phyloP scores from a whole-genome alignment of 2,888 invertebrate genomes.

The Drosophila macrothrix region DNA sequence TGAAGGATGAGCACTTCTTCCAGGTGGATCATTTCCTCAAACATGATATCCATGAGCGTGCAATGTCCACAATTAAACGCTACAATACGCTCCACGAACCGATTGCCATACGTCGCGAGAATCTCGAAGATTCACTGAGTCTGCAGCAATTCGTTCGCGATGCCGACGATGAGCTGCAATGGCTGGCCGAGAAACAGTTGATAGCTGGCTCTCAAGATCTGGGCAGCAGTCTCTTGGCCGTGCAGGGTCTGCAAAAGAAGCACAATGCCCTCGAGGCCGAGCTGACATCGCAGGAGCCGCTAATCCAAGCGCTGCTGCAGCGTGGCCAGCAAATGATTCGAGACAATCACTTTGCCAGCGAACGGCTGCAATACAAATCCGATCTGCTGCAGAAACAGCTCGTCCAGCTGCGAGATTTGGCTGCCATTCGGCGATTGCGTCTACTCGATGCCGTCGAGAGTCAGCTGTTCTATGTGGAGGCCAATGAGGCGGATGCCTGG shows the following conservation, averaged over 20 bases:
- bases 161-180: conserved; percentile 96
- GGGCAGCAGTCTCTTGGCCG: conserved; percentile 89
- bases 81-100: conserved; percentile 95
- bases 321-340: conserved; percentile 92
- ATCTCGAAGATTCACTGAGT: conserved; percentile 94
- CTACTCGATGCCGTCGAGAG: conserved; percentile 93
- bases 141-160: conserved; percentile 96
- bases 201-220: conserved; percentile 90
- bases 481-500: conserved; percentile 96
- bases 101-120: conserved; percentile 95
- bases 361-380: conserved; percentile 85
- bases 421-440: conserved; percentile 89
- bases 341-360: conserved; percentile 93
- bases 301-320: conserved; percentile 90
- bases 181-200: conserved; percentile 93
- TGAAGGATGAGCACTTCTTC: conserved; percentile 92
- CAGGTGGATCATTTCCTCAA: conserved; percentile 95
- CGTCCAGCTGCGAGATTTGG: conserved; percentile 89
- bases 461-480: conserved; percentile 95
- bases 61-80: conserved; percentile 88
- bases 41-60: conserved; percentile 92
- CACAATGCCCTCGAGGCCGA: conserved; percentile 96
- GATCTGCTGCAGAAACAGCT: conserved; percentile 89
- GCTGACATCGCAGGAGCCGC: conserved; percentile 93
- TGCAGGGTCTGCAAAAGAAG: conserved; percentile 96